phyloP scores from a whole-genome alignment of 2,113 vertebrate species.

The Channa maculata region DNA sequence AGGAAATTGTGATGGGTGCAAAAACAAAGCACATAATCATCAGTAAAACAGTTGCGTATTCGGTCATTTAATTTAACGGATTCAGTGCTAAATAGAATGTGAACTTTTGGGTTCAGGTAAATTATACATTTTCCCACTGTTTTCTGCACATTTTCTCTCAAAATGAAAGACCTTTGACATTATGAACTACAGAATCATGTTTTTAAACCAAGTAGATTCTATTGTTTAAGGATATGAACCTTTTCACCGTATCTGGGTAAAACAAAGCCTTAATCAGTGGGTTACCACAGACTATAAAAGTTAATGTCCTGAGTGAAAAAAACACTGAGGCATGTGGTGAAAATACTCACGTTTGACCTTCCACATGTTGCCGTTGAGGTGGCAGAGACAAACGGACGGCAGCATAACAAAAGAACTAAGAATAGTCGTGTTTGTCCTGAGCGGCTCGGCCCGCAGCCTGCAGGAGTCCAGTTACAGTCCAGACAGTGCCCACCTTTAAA shows the following conservation, averaged over 20 bases:
- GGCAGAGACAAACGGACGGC: slow-evolving; percentile 4
- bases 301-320: not conserved
- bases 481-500: slow-evolving; percentile 66
- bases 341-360: slow-evolving; percentile 79
- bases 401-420: slow-evolving; percentile 60
- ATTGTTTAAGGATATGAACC: no score
- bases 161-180: no score
- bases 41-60: no score
- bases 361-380: slow-evolving; percentile 67
- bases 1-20: no score
- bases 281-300: not conserved
- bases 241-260: not conserved
- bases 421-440: slow-evolving; percentile 51
- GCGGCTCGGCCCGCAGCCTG: slow-evolving; percentile 29
- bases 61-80: no score
- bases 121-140: no score
- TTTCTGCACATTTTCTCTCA: no score
- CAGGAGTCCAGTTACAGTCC: slow-evolving; percentile 69
- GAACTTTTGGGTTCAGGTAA: no score
- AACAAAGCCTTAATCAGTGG: not conserved
- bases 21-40: no score
- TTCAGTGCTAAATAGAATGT: no score
- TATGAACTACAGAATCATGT: no score
- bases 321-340: slow-evolving; percentile 2
- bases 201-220: no score